Evolutionary conservation across 2,888 invertebrate genomes (phyloP).

Genomic region (Tiliacea citrago): DNA sequence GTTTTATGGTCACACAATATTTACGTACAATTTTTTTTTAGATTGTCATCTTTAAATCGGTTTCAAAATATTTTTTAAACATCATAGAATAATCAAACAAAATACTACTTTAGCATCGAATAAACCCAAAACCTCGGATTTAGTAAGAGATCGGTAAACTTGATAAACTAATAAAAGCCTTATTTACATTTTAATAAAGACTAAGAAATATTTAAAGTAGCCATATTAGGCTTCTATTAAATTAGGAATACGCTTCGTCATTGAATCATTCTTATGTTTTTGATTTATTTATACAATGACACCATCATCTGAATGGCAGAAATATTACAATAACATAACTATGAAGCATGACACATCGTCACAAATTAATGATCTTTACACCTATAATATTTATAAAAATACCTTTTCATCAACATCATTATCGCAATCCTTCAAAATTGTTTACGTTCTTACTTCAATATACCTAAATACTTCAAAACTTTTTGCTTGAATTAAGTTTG

Average conservation of each 20-base stretch:
- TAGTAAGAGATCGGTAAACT: slow-evolving; percentile 6
- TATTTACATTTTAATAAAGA: slow-evolving; percentile 28
- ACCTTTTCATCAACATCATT: slow-evolving; percentile 4
- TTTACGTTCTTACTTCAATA: not conserved
- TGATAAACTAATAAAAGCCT: slow-evolving; percentile 19
- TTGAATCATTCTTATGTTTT: slow-evolving; percentile 15
- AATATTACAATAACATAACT: slow-evolving; percentile 35
- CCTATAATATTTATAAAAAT: slow-evolving; percentile 6
- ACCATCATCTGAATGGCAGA: slow-evolving; percentile 31
- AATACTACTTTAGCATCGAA: not conserved
- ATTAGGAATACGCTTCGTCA: not conserved
- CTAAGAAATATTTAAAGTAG: slow-evolving; percentile 9
- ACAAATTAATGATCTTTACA: slow-evolving; percentile 20
- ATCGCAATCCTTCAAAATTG: slow-evolving; percentile 3
- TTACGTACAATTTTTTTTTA: not conserved
- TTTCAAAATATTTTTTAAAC: not conserved
- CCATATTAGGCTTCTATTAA: slow-evolving; percentile 6
- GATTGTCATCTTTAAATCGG: too few species aligned
- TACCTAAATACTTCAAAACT: not conserved
- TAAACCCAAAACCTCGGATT: not conserved
- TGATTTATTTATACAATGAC: slow-evolving; percentile 34
- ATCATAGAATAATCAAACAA: not conserved
- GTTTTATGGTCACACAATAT: not conserved
- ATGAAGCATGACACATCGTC: not conserved
- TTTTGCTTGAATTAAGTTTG: not conserved